Conservation (phyloP, 1,140 invertebrate genomes). For the Rhopalosiphum maidis region DNA sequence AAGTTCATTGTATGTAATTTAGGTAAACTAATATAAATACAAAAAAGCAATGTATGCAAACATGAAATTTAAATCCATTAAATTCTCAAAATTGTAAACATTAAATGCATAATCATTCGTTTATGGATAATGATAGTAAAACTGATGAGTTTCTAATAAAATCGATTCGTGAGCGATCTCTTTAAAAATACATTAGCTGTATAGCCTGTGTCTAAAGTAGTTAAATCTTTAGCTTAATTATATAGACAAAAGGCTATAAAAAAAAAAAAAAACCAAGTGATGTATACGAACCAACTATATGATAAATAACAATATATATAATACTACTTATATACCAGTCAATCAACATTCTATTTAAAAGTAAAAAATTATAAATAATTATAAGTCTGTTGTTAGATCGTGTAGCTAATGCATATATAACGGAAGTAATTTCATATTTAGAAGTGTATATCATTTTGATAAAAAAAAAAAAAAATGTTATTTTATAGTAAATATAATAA, state of each 20-base stretch:
- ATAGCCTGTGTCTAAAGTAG: neutral
- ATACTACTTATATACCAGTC: neutral
- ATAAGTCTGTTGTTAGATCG: neutral
- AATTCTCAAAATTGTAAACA: neutral
- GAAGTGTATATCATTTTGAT: no score
- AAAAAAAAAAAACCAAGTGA: neutral
- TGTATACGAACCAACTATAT: neutral
- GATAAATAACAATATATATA: neutral
- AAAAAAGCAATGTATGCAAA: neutral
- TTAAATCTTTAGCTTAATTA: neutral
- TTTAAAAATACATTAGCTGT: constrained; percentile 20
- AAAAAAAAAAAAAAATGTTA: no score
- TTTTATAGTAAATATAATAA: no score
- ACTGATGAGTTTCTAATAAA: neutral
- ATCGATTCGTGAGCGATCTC: neutral
- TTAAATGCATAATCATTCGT: neutral
- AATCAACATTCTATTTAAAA: neutral
- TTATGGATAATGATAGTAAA: neutral
- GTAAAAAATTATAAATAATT: neutral
- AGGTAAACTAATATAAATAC: neutral
- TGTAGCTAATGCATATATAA: neutral
- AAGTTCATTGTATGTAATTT: neutral
- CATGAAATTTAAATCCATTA: neutral
- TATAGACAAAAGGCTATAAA: neutral
- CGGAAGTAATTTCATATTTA: neutral